Conservation (phyloP, 2,113 vertebrate genomes). For the Charadrius vociferus region DNA sequence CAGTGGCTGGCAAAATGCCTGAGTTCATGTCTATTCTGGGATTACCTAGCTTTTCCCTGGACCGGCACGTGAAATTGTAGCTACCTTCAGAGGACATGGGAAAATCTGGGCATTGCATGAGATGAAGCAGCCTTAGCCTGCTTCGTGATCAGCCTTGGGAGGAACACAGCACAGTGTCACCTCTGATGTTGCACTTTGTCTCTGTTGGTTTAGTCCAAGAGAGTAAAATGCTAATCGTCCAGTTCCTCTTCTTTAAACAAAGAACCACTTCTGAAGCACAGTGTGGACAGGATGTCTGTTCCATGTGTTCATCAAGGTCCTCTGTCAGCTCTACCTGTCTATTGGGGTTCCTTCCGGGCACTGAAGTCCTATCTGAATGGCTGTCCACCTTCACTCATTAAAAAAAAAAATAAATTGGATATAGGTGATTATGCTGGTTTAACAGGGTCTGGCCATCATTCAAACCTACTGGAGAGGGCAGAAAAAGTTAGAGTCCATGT, state of each 20-base stretch:
- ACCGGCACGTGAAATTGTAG: not conserved
- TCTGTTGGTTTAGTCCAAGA: not conserved
- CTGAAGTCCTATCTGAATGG: not conserved
- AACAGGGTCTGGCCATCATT: not conserved
- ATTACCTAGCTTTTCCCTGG: not conserved
- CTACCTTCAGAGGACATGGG: not conserved
- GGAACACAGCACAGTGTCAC: not conserved
- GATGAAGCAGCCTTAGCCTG: not conserved
- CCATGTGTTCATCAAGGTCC: not conserved
- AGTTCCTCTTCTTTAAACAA: not conserved
- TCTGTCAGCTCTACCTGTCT: not conserved
- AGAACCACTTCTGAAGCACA: not conserved
- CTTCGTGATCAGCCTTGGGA: not conserved
- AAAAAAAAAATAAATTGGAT: not conserved
- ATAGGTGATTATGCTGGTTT: not conserved
- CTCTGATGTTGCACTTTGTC: not conserved
- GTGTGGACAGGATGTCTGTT: not conserved
- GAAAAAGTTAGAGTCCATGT: not conserved
- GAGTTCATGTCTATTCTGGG: not conserved
- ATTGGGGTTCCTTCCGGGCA: not conserved
- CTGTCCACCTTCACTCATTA: not conserved
- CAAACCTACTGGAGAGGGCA: not conserved
- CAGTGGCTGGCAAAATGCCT: not conserved
- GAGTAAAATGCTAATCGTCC: not conserved
- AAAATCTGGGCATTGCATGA: not conserved